phyloP scores from a whole-genome alignment of 2,888 invertebrate genomes.

The Drosophila stalkeri region DNA sequence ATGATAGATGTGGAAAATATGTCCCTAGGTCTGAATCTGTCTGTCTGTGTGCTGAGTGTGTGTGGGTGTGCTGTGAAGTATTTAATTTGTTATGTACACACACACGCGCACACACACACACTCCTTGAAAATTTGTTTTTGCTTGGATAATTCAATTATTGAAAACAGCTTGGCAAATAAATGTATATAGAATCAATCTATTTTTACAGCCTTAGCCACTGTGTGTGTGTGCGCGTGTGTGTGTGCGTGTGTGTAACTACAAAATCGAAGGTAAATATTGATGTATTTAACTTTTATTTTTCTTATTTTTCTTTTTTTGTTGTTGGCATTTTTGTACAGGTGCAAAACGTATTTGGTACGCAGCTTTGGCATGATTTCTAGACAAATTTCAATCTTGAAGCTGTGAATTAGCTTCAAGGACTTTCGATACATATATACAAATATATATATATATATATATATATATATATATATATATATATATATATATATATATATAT shows the following conservation, averaged over 20 bases:
- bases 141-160: constrained; percentile 70
- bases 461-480: not conserved
- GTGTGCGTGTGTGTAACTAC: constrained; percentile 26
- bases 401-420: constrained; percentile 11
- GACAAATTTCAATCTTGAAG: constrained; percentile 16
- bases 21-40: constrained; percentile 19
- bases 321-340: constrained; percentile 34
- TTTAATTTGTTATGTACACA: constrained; percentile 43
- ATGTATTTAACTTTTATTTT: constrained; percentile 40
- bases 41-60: constrained; percentile 4
- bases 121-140: constrained; percentile 52
- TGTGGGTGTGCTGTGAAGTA: constrained; percentile 36
- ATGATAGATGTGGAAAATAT: constrained; percentile 46
- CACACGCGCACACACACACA: not conserved
- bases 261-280: constrained; percentile 41
- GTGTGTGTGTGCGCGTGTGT: constrained; percentile 1
- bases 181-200: constrained; percentile 41
- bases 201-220: constrained; percentile 25
- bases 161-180: constrained; percentile 59
- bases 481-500: not conserved
- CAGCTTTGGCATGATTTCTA: constrained; percentile 32
- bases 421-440: not conserved
- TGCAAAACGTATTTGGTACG: constrained; percentile 47
- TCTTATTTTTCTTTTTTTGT: constrained; percentile 1
- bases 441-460: not conserved